Base-by-base conservation (phyloP, 2,797 vertebrate species). In the Adrianichthys oophorus region DNA sequence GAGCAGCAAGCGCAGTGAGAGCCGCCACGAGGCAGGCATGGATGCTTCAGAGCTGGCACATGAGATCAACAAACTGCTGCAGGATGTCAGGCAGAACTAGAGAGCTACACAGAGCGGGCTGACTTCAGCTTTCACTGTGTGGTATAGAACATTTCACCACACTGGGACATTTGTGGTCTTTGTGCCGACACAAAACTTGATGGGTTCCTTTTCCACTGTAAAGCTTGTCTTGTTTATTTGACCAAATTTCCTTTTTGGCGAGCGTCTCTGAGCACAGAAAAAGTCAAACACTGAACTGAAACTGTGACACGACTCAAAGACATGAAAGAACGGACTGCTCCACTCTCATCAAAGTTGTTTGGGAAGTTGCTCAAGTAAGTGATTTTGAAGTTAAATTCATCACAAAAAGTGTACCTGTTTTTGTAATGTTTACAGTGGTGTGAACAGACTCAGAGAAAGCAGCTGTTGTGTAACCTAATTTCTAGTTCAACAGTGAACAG, bases 51-150 rank as follows among this genome's bases (percentile, higher is more conserved):
- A 98, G 90, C 93, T 98, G 48, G 96, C 96, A 76, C 95, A 96
- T 2, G 97, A 98, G 90, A 98, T 98, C 60, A 98, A 98, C 90
- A 97, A 98, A 81, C 92, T 98, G 72, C 93, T 98, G 83, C 94
- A 96, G 73, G 97, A 99, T 0, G 96, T 97, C 66, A 88, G 94
- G 62, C 95, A 98, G 90, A 98, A 92, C 89, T 98, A 94, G 41
- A 60, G 59, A 40, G 8, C 3, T 7, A 15, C 8, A 23, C 29
- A 26, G 44, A 26, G 26, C 26, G 5, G 26, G 26, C 26, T 6
- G 26, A 7, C 29, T 32, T 3, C 7, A 32, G 74, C 52, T 52
- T 68, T 71, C 59, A 65, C 52, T 50, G 21, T 55, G 62, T 29
- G 53, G 57, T 40, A 19, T 37, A 17, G 15, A 17, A 47, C 63